Conservation (phyloP, 2,113 vertebrate species). For the Cettia cetti region DNA sequence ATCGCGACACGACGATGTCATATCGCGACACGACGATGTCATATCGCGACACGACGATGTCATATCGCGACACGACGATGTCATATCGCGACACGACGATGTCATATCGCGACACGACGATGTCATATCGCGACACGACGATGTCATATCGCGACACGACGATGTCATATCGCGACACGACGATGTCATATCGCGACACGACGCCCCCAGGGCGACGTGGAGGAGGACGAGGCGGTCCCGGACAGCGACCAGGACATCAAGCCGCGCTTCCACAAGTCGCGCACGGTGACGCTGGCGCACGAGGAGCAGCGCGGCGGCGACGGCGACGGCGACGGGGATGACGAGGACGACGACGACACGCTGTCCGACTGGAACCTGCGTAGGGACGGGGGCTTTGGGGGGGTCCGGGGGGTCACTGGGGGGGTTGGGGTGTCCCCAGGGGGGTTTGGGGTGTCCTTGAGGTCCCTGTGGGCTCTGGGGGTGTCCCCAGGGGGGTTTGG, state of each 20-base stretch:
- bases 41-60: rapidly evolving
- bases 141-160: rapidly evolving
- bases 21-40: rapidly evolving
- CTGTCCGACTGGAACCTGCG: slow-evolving; percentile 92
- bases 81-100: rapidly evolving
- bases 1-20: rapidly evolving
- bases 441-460: too few relatives aligned
- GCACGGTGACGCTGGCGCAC: slow-evolving; percentile 91
- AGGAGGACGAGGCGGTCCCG: slow-evolving; percentile 89
- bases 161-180: rapidly evolving
- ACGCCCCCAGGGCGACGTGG: slow-evolving; percentile 55
- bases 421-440: too few relatives aligned
- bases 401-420: too few relatives aligned
- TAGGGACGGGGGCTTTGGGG: not conserved
- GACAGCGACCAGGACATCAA: slow-evolving; percentile 98
- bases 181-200: rapidly evolving
- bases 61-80: rapidly evolving
- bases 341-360: slow-evolving; percentile 88
- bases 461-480: too few relatives aligned
- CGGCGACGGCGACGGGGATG: slow-evolving; percentile 72
- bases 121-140: rapidly evolving
- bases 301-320: slow-evolving; percentile 87
- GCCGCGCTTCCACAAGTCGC: slow-evolving; percentile 94
- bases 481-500: too few relatives aligned
- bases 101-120: rapidly evolving